Evolutionary conservation across 1,140 invertebrate genomes (phyloP), one percentile per base, ranked within the genome.

Genomic region (Scaptomyza pallida): DNA sequence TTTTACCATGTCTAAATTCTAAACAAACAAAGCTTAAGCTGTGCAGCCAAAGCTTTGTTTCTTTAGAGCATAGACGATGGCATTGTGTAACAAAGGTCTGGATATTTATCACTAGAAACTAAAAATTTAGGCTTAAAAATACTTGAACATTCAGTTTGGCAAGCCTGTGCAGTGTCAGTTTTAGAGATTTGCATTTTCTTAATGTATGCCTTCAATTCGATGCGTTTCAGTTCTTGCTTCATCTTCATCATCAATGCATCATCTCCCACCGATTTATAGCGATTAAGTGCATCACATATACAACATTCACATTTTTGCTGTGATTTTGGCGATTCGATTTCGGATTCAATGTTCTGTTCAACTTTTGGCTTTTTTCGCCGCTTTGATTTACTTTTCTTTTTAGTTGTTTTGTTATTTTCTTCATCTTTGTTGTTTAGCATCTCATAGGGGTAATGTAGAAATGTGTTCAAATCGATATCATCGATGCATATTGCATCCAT

Each of bases 201-300:
- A 17, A 78, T 54, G n/a, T 76, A 86, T 9, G 67, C 60, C 30
- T 55, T 45, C 6, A 86, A 12, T 19, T 83, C 72, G 3, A 54
- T 40, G 0, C 76, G 81, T 8, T 57, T 69, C 13, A 47, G 12
- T 5, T 85, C 56, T 6, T 19, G 47, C 12, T 54, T 65, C 72
- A 86, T 80, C 21, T 69, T 10, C 1, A 5, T 17, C 6, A 83
- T 43, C 3, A 72, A 73, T 0, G 76, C 67, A 5, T 64, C 50
- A 3, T 76, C 60, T 10, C 33, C 37, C 3, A 30, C 6, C 2
- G 17, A 12, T 3, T 0, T 9, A 15, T 65, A 21, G 13, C 55
- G 47, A 9, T 62, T 1, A 0, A 82, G 26, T 2, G 17, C 13
- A 9, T n/a, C 6, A 13, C 78, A 81, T 15, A 81, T 47, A 16